These are phyloP conservation scores for Myrmecobius fasciatus DNA, from an alignment of 2,113 vertebrate genomes.

Conservation along the genomic window DNA sequence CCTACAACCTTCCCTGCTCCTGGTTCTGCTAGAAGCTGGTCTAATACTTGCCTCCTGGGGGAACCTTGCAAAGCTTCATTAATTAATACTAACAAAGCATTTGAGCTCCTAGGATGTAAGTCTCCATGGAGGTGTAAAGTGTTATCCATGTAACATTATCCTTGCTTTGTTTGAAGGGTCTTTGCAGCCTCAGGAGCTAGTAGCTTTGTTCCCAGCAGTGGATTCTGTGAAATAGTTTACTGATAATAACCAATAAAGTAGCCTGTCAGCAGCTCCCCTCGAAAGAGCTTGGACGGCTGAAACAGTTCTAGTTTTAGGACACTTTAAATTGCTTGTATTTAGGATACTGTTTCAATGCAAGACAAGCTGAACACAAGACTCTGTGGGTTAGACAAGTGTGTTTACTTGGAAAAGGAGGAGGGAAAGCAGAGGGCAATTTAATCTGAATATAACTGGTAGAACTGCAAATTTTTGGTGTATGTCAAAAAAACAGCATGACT, in stretches of 20 bases:
- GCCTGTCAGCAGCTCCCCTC: not conserved
- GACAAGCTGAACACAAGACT: not conserved
- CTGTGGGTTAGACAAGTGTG: not conserved
- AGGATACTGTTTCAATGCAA: constrained; percentile 22
- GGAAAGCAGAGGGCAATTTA: not conserved
- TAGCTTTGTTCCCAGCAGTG: not conserved
- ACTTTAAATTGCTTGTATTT: not conserved
- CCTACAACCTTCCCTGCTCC: not conserved
- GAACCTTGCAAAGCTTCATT: constrained; percentile 1
- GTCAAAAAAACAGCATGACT: not conserved
- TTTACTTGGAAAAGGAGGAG: not conserved
- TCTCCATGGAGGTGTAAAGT: constrained; percentile 24
- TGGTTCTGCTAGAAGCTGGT: not conserved
- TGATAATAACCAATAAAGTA: constrained; percentile 20
- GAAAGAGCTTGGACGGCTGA: not conserved
- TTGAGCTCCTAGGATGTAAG: constrained; percentile 45
- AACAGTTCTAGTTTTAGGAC: constrained; percentile 26
- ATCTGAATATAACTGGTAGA: not conserved
- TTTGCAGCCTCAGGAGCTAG: constrained; percentile 1
- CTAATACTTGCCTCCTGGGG: not conserved
- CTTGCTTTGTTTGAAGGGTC: constrained; percentile 5
- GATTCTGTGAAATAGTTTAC: not conserved
- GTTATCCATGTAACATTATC: not conserved
- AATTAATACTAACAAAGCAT: not conserved
- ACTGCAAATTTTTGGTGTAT: not conserved